Percentiles rank a stretch among this genome's conserved stretches.
phyloP scores from a whole-genome alignment of 92 coral and sea anemone genomes.

The Epizoanthus rinbou region DNA sequence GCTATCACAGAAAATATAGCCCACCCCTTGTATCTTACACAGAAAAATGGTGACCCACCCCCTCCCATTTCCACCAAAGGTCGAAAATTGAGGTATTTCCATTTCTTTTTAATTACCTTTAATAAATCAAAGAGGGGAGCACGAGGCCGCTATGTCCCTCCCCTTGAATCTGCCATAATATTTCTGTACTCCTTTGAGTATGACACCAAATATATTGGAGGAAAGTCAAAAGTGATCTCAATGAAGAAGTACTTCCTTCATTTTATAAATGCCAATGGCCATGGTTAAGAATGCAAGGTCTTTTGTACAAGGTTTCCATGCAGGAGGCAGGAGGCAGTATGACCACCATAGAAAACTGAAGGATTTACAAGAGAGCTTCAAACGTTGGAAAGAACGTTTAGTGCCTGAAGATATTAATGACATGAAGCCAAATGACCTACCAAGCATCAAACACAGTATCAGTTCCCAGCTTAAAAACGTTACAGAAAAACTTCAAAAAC shows the following conservation, averaged over 20 bases:
- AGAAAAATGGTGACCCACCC: conserved; percentile 28
- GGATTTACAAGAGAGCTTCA: conserved; percentile 47
- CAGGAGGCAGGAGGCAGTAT: conserved; percentile 51
- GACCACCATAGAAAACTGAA: conserved; percentile 44
- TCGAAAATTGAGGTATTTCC: conserved; percentile 29
- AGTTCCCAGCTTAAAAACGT: conserved; percentile 34
- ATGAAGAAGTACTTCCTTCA: conserved; percentile 40
- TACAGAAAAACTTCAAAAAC: conserved; percentile 44
- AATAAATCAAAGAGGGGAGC: conserved; percentile 41
- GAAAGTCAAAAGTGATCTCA: conserved; percentile 36
- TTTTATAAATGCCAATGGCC: conserved; percentile 40
- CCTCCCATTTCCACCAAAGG: not conserved
- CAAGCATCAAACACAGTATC: conserved; percentile 45
- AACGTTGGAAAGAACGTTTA: conserved; percentile 31
- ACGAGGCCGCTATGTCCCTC: conserved; percentile 42
- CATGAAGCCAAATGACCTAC: conserved; percentile 48
- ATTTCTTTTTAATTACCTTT: conserved; percentile 19
- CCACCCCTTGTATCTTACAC: too few relatives aligned
- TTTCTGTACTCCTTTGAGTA: conserved; percentile 28
- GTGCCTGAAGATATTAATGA: conserved; percentile 13
- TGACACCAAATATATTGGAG: conserved; percentile 23
- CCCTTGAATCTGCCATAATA: conserved; percentile 38
- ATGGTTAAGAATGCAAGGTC: conserved; percentile 50
- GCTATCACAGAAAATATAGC: too few relatives aligned
- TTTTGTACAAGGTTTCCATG: conserved; percentile 45